Base-by-base conservation (phyloP, 1,140 invertebrate species). In the Thaumetopoea pityocampa region DNA sequence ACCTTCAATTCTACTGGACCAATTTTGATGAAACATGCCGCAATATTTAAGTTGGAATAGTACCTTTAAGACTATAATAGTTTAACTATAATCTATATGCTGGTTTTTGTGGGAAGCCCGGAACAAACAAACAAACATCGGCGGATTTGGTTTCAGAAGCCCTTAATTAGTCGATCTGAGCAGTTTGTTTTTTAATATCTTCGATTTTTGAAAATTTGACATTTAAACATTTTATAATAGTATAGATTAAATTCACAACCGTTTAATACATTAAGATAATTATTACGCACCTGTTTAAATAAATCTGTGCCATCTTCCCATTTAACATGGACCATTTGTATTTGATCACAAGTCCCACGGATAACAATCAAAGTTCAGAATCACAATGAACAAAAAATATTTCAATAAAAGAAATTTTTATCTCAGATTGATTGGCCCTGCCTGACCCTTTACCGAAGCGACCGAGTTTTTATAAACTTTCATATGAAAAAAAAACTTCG, bases 371-470 rank as follows among this genome's bases (percentile, higher is more conserved):
- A 54, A 59, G 58, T 64, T 63, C 57, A 66, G 46, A 67, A 53
- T 63, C 56, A 63, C 61, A 70, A 57, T 51, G 53, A 51, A 46
- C 51, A 61, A 51, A 57, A 76, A 79, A 81, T 79, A 50, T 77
- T 70, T 73, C 65, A 70, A 73, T 76, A 70, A 76, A 77, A 78
- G 64, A 77, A 65, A 69, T 64, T 71, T 80, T 81, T 76, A 77
- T 73, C 74, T 72, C 68, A 81, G 79, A 84, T 84, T 84, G 79
- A 81, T 84, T 81, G 68, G 66, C 63, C 61, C 65, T 55, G 65
- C 61, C 74, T 81, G 77, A 83, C 77, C 77, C 79, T 76, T 80
- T 74, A 74, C 66, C 59, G 72, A 70, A 69, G 70, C 66, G 66
- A 64, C 51, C 51, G 32, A 45, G 54, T 73, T 79, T 82, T 79